Evolutionary conservation across 30 jellyfish, hydroid and myxozoan species (phyloP), one percentile per base, ranked within the genome.

Genomic region (Aurelia sp.): DNA sequence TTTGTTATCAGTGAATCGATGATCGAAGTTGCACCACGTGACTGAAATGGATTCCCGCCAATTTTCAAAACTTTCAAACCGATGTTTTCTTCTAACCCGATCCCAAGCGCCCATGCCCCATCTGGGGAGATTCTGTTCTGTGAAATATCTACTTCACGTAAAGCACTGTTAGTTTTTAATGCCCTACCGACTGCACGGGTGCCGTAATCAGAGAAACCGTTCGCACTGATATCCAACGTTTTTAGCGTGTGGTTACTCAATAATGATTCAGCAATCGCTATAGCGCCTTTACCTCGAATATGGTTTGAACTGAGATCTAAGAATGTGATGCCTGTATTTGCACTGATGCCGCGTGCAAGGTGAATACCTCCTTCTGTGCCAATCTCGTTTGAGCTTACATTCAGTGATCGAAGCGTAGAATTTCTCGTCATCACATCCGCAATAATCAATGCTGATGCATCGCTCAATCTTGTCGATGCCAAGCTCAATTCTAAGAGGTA

Each of bases 181-280:
- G 90, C 88, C 12, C 77, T 63, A n/a, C 97, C 91, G 62, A 88
- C 27, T 4, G 90, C 88, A 24, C 61, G 80, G 64, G 91, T 71
- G 71, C 97, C 97, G 58, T 11, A 38, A 61, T 88, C 97, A 18
- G 90, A 87, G 48, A 79, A 62, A 1, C 97, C 97, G 78, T 88
- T 88, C 63, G 51, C 52, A 75, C 83, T 61, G 60, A 88, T 18
- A 72, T 88, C 91, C 15, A 88, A 24, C 8, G 83, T 63, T 30
- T 50, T 67, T 55, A 88, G 63, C 41, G 88, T 78, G 18, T 22
- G 8, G 55, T 88, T 88, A 15, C 30, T 21, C 5, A 59, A 17
- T 19, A 88, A 27, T 38, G 91, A 85, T 13, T 35, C 19, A 0
- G 88, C 87, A 44, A 88, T 50, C 15, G 88, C 76, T 17, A 74